Conservation (phyloP, 2,113 vertebrate genomes). For the Sinosuthora webbiana region DNA sequence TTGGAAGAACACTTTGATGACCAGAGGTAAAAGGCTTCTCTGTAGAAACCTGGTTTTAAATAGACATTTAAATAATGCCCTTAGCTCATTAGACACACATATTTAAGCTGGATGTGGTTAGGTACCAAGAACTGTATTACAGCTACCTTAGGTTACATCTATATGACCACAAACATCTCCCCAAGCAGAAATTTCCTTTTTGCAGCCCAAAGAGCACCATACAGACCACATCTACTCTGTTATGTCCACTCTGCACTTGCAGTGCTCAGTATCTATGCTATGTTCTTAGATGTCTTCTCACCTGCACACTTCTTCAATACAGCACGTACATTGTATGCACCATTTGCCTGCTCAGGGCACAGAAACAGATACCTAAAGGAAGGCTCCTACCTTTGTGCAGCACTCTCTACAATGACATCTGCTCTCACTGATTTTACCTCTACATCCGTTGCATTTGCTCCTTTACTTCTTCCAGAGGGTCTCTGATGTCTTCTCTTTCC, state of each 20-base stretch:
- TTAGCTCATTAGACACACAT: not conserved
- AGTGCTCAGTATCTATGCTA: not conserved
- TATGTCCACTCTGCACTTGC: not conserved
- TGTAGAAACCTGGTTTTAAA: not conserved
- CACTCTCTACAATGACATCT: not conserved
- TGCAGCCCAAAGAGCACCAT: not conserved
- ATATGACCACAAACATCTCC: not conserved
- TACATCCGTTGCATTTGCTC: not conserved
- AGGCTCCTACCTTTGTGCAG: not conserved
- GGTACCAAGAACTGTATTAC: not conserved
- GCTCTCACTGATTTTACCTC: not conserved
- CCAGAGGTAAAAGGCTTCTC: not conserved
- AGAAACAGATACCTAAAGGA: not conserved
- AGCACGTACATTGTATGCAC: not conserved
- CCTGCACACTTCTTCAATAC: not conserved
- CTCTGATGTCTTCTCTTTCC: not conserved
- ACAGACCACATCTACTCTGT: not conserved
- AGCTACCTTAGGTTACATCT: not conserved
- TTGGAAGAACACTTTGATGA: not conserved
- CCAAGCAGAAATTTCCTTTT: not conserved
- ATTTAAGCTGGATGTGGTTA: not conserved
- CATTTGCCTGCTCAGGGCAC: not conserved
- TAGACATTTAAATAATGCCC: not conserved
- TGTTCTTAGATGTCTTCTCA: not conserved
- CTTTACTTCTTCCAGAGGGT: not conserved